These are phyloP conservation scores for Scalopus aquaticus DNA, from an alignment of 2,113 vertebrate genomes.

Conservation along the genomic window DNA sequence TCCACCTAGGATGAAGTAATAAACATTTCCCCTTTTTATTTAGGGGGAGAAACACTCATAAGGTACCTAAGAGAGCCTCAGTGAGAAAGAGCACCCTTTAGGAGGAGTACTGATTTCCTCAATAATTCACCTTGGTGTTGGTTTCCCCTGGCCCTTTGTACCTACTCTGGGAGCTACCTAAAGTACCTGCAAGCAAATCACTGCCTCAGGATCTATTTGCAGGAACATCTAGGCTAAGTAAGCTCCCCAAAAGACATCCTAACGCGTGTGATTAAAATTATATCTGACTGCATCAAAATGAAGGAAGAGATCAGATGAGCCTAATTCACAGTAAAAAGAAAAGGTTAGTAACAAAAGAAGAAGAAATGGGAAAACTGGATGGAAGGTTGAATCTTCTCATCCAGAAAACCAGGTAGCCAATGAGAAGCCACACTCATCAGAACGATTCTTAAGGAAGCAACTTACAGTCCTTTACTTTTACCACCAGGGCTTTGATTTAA, in stretches of 20 bases:
- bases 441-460: neutral
- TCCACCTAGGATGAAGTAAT: neutral
- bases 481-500: neutral
- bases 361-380: neutral
- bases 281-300: neutral
- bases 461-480: neutral
- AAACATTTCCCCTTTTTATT: neutral
- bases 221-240: neutral
- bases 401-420: neutral
- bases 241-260: neutral
- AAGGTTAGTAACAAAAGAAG: neutral
- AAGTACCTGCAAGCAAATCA: neutral
- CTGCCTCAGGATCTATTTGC: neutral
- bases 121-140: neutral
- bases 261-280: neutral
- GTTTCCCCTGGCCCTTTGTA: neutral
- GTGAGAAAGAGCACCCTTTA: neutral
- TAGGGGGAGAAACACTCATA: neutral
- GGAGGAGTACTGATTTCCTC: neutral
- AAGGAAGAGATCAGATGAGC: neutral
- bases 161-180: neutral
- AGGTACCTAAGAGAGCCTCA: neutral
- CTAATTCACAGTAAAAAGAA: neutral
- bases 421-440: neutral
- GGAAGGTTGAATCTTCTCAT: neutral